Conservation (phyloP, 2,888 invertebrate species). For the Rhagophthalmus giganteus region DNA sequence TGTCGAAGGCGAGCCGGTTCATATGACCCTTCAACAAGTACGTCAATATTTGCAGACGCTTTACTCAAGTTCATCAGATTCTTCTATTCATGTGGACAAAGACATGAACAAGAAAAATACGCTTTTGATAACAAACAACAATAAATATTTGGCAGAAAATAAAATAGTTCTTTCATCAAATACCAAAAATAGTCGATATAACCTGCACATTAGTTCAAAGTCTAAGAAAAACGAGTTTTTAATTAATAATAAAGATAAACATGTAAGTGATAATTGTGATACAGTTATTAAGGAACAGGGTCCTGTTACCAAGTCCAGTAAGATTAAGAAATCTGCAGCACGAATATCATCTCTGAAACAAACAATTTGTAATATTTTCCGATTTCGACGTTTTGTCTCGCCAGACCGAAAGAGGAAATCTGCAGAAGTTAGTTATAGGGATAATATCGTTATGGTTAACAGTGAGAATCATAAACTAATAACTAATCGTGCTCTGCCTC, state of each 20-base stretch:
- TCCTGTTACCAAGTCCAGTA: slow-evolving; percentile 50
- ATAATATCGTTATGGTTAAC: slow-evolving; percentile 44
- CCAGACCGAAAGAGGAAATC: slow-evolving; percentile 45
- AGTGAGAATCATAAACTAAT: slow-evolving; percentile 58
- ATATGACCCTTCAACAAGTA: slow-evolving; percentile 84
- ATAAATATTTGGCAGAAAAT: slow-evolving; percentile 44
- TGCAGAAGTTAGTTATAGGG: slow-evolving; percentile 26
- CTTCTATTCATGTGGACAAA: slow-evolving; percentile 60
- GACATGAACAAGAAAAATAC: slow-evolving; percentile 34
- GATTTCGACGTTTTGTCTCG: slow-evolving; percentile 64
- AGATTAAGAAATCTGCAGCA: slow-evolving; percentile 66
- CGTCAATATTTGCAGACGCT: slow-evolving; percentile 80
- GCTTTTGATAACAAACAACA: slow-evolving; percentile 47
- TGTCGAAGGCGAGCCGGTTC: slow-evolving; percentile 72
- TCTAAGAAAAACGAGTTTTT: slow-evolving; percentile 60
- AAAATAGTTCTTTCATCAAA: slow-evolving; percentile 16
- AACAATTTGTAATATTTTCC: slow-evolving; percentile 82
- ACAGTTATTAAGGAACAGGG: slow-evolving; percentile 56
- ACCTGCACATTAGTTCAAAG: slow-evolving; percentile 5
- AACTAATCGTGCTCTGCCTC: slow-evolving; percentile 68
- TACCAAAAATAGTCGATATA: slow-evolving; percentile 11
- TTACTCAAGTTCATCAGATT: slow-evolving; percentile 76
- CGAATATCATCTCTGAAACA: slow-evolving; percentile 78
- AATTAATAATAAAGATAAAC: slow-evolving; percentile 66
- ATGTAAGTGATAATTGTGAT: slow-evolving; percentile 56